phyloP scores from a whole-genome alignment of 2,888 invertebrate genomes.

The Drepana falcataria region DNA sequence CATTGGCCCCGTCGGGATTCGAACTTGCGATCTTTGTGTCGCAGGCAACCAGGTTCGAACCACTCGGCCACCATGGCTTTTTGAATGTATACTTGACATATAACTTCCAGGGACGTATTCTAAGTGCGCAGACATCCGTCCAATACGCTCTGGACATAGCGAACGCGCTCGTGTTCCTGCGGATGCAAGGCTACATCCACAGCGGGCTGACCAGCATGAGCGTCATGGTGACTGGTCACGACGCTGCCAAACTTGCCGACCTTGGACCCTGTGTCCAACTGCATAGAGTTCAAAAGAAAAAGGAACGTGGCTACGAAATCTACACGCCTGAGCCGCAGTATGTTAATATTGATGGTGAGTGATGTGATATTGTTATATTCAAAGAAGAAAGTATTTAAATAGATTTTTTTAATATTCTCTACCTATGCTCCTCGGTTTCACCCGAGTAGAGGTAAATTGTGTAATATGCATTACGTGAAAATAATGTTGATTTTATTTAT shows the following conservation, averaged over 20 bases:
- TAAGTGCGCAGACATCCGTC: constrained; percentile 60
- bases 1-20: too few species aligned
- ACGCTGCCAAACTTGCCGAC: constrained; percentile 66
- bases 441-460: too few species aligned
- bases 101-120: constrained; percentile 51
- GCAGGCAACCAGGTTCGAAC: too few species aligned
- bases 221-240: constrained; percentile 61
- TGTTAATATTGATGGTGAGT: constrained; percentile 64
- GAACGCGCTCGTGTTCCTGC: constrained; percentile 65
- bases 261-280: constrained; percentile 52
- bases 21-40: too few species aligned
- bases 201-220: constrained; percentile 60
- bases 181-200: constrained; percentile 70
- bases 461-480: too few species aligned
- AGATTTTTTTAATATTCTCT: too few species aligned
- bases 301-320: constrained; percentile 36
- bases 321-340: constrained; percentile 66
- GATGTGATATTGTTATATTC: neutral
- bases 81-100: too few species aligned
- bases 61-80: too few species aligned
- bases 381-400: too few species aligned
- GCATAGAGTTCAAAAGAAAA: constrained; percentile 16
- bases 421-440: too few species aligned
- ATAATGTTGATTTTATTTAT: too few species aligned
- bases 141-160: constrained; percentile 65